Percentiles rank a stretch among this genome's conserved stretches.
phyloP scores from a whole-genome alignment of 2,113 vertebrate genomes.

The Diadophis punctatus region DNA sequence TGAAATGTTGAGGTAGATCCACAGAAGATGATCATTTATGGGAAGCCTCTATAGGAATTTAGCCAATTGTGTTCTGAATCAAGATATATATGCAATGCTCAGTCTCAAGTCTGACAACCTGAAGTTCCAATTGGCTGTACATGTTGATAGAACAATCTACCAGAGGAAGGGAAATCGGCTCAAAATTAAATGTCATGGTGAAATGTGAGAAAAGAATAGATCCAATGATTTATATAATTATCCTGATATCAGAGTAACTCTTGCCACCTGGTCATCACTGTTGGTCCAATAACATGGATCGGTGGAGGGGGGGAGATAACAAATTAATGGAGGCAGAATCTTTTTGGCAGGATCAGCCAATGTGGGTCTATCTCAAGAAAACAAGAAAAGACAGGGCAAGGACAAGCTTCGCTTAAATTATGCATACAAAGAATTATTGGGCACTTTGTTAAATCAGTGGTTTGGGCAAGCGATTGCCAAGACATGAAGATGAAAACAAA shows the following conservation, averaged over 20 bases:
- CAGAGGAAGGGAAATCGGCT: background rate
- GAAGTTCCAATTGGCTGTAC: background rate
- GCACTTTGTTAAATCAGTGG: background rate
- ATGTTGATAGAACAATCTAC: background rate
- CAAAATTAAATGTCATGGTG: background rate
- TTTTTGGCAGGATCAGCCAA: background rate
- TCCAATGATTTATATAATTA: background rate
- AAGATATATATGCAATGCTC: background rate
- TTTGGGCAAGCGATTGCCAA: background rate
- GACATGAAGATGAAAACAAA: background rate
- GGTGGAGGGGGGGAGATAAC: background rate
- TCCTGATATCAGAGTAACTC: background rate
- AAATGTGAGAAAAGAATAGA: background rate
- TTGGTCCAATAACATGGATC: background rate
- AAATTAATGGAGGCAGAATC: background rate
- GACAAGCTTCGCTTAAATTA: background rate
- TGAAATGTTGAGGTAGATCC: background rate
- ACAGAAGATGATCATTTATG: background rate
- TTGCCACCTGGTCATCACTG: background rate
- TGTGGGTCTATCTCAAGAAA: background rate
- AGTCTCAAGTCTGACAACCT: background rate
- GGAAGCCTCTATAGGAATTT: background rate
- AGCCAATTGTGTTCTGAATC: background rate
- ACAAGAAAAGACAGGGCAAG: background rate
- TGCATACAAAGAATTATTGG: background rate